Percentiles rank a stretch among this genome's conserved stretches.
phyloP scores from a whole-genome alignment of 2,797 vertebrate species.

The Anabas testudineus region DNA sequence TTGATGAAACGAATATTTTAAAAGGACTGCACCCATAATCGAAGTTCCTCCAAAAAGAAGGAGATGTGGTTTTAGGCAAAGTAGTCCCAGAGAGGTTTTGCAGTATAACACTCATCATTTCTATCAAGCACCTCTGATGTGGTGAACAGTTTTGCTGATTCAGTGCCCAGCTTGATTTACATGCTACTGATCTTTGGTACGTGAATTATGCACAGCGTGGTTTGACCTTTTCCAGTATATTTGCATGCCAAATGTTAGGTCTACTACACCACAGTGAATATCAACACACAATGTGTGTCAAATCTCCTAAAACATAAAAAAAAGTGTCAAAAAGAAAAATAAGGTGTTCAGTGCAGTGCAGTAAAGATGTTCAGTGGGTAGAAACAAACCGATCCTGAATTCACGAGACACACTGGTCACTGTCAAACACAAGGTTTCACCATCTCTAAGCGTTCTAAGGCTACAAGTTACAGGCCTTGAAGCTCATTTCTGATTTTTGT shows the following conservation, averaged over 20 bases:
- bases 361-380: neutral
- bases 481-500: too few species aligned
- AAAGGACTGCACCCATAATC: slow-evolving; percentile 66
- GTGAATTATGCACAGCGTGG: slow-evolving; percentile 54
- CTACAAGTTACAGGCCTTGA: too few species aligned
- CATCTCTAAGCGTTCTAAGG: neutral
- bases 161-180: slow-evolving; percentile 55
- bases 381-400: neutral
- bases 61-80: slow-evolving; percentile 68
- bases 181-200: slow-evolving; percentile 55
- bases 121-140: slow-evolving; percentile 65
- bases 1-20: slow-evolving; percentile 81
- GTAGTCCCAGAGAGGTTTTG: slow-evolving; percentile 58
- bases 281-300: slow-evolving; percentile 11
- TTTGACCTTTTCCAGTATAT: slow-evolving; percentile 53
- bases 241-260: slow-evolving; percentile 33
- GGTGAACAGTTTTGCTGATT: slow-evolving; percentile 63
- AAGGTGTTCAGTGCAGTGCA: too few species aligned
- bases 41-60: slow-evolving; percentile 67
- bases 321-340: neutral
- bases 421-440: slow-evolving; percentile 8
- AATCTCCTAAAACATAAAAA: neutral
- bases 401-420: neutral
- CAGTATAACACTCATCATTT: slow-evolving; percentile 47
- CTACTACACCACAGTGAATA: slow-evolving; percentile 10